Conservation (phyloP, 37 sponge, comb jelly and placozoan genomes). For the Tethya wilhelma region DNA sequence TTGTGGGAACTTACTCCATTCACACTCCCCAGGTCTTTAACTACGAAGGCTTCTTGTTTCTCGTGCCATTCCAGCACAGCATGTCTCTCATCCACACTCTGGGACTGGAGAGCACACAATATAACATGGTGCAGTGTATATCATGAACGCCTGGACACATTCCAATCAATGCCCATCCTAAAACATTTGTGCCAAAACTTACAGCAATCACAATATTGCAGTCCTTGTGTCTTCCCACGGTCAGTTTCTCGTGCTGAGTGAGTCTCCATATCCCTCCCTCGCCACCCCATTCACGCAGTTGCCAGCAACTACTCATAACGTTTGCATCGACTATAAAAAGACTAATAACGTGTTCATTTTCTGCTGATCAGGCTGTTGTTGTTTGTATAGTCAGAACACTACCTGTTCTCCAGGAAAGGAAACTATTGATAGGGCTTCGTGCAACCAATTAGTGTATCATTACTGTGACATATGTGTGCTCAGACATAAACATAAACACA, state of each 20-base stretch:
- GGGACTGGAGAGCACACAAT: constrained; percentile 24
- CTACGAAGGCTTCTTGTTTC: not conserved
- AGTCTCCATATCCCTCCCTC: constrained; percentile 5
- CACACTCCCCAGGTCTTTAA: constrained; percentile 48
- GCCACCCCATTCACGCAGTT: constrained; percentile 7
- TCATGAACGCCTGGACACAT: too few relatives aligned
- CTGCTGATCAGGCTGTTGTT: too few relatives aligned
- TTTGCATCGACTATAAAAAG: too few relatives aligned
- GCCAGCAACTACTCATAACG: constrained; percentile 14
- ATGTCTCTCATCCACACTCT: constrained; percentile 42
- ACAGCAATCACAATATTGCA: constrained; percentile 28
- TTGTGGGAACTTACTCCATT: constrained; percentile 56
- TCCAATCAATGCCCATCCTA: not conserved
- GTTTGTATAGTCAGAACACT: too few relatives aligned
- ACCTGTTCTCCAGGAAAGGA: too few relatives aligned
- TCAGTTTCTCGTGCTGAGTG: not conserved
- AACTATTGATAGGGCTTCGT: too few relatives aligned
- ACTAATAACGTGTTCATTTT: too few relatives aligned
- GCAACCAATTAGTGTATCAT: too few relatives aligned
- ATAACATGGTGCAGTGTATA: not conserved
- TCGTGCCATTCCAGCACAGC: constrained; percentile 34
- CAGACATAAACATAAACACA: too few relatives aligned
- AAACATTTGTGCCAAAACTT: not conserved
- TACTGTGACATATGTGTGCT: too few relatives aligned
- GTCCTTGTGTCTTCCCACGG: constrained; percentile 12